Evolutionary conservation across 2,888 invertebrate genomes (phyloP), one percentile per base, ranked within the genome.

Genomic region (Leucophenga montana): DNA sequence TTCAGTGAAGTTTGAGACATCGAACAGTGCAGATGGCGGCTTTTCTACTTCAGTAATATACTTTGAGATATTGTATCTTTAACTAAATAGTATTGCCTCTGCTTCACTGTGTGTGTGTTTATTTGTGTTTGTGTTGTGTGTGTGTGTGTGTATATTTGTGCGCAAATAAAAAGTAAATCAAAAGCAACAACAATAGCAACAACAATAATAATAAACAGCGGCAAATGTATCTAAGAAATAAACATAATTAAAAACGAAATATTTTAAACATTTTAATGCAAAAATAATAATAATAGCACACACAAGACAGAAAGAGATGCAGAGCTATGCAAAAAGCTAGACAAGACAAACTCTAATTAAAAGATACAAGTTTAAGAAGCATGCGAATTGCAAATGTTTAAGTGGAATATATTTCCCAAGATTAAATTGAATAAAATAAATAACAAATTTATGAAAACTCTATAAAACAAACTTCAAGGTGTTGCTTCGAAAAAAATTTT

Each of bases 1-100:
- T 78, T 76, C 76, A 75, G 84, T 80, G 82, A 78, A 77, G 75
- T 81, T 74, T 76, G 77, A 73, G 73, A 71, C 75, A 69, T 73
- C 54, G 68, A 67, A 11, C 39, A 39, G 75, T 76, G 69, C 72
- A 59, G 71, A 69, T 71, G 62, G 59, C 44, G 61, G 53, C 70
- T 73, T 53, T 48, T 18, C 31, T 39, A 27, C 27, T 27, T 27
- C 27, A 27, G 27, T 27, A 4, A 3, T 27, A 4, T 3, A 27
- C 27, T 27, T 27, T 27, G 27, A 27, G 27, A 27, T 27, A 27
- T 27, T 27, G 3, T 27, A 3, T 27, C 27, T 27, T 3, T 27
- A 27, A 27, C 27, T 27, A 27, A n/a, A n/a, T n/a, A n/a, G n/a
- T n/a, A n/a, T n/a, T n/a, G 59, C 39, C 70, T 73, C 27, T 48